Percentiles rank a stretch among this genome's conserved stretches.
These are phyloP conservation scores for Sinonovacula constricta DNA, from an alignment of 1,140 invertebrate species.

Conservation along the genomic window DNA sequence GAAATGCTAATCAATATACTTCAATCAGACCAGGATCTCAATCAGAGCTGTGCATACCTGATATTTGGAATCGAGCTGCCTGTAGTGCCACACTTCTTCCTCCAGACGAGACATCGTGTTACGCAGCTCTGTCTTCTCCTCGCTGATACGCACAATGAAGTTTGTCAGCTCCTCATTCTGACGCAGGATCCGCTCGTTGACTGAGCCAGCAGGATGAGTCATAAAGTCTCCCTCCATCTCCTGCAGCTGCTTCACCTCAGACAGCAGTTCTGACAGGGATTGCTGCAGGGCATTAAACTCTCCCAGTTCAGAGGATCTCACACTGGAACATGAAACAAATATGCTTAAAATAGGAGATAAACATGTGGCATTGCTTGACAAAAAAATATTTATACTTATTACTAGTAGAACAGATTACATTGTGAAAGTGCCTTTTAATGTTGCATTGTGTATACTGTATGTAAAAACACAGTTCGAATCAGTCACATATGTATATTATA, in stretches of 20 bases:
- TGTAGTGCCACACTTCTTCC: constrained; percentile 66
- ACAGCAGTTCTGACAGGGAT: constrained; percentile 60
- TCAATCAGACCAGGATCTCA: too few species aligned
- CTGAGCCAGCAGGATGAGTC: constrained; percentile 31
- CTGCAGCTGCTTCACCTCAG: constrained; percentile 64
- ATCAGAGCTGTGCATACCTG: constrained; percentile 46
- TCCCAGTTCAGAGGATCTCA: too few species aligned
- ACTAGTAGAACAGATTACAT: too few species aligned
- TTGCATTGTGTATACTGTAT: too few species aligned
- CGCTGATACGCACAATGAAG: constrained; percentile 64
- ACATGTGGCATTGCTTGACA: too few species aligned
- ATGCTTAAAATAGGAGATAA: too few species aligned
- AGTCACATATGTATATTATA: too few species aligned
- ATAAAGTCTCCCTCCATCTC: constrained; percentile 45
- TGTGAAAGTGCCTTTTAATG: too few species aligned
- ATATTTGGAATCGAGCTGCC: constrained; percentile 55
- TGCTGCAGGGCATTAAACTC: constrained; percentile 43
- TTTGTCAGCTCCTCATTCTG: constrained; percentile 70
- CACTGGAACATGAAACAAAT: too few species aligned
- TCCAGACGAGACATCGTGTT: constrained; percentile 63
- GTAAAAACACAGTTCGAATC: too few species aligned
- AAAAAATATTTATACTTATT: too few species aligned
- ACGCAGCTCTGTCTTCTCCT: constrained; percentile 72
- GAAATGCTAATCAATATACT: too few species aligned
- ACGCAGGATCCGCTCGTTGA: constrained; percentile 65